phyloP scores from a whole-genome alignment of 2,888 invertebrate species.

The Ichneumon xanthorius region DNA sequence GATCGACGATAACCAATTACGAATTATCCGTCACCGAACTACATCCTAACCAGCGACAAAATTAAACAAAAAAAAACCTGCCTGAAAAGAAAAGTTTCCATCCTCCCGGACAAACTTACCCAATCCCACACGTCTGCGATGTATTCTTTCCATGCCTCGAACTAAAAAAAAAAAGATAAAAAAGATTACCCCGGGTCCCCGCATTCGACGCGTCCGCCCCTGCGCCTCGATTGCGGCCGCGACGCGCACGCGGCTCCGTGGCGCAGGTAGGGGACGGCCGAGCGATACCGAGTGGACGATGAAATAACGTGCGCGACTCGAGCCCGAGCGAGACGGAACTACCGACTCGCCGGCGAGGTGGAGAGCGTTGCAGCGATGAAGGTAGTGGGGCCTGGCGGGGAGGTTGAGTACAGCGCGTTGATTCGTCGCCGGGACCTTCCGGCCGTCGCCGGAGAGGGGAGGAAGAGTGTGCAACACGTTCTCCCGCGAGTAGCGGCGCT shows the following conservation, averaged over 20 bases:
- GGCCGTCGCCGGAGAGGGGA: conserved; percentile 30
- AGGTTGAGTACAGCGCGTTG: conserved; percentile 47
- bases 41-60: background rate
- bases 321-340: conserved; percentile 35
- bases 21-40: background rate
- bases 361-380: conserved; percentile 1
- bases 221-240: conserved; percentile 60
- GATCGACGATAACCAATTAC: conserved; percentile 12
- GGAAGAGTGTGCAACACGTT: conserved; percentile 61
- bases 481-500: no score
- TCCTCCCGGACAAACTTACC: background rate
- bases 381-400: conserved; percentile 44
- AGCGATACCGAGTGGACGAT: conserved; percentile 54
- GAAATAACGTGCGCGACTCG: conserved; percentile 14
- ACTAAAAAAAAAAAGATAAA: background rate
- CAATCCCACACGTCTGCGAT: background rate
- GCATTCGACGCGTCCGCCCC: conserved; percentile 41
- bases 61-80: background rate
- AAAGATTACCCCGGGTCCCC: background rate
- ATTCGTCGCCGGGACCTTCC: conserved; percentile 52
- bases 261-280: conserved; percentile 69
- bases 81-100: background rate
- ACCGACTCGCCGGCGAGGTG: background rate
- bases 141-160: no score
- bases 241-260: conserved; percentile 55